A percentile compares a stretch with the other conserved stretches of the same genome.
Evolutionary conservation across 2,888 invertebrate genomes (phyloP).

Genomic region (Latrodectus elegans): DNA sequence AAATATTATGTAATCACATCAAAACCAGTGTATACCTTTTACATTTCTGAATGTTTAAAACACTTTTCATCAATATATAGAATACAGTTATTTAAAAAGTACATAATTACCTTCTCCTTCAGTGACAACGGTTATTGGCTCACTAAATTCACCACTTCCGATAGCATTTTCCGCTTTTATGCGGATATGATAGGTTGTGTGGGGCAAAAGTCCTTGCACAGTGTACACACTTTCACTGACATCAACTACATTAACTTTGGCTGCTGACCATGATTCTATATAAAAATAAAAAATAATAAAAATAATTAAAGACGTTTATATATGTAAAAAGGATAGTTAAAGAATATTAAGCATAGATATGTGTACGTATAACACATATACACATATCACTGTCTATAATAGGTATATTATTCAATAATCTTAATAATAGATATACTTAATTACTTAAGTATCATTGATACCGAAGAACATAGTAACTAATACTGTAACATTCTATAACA

Average conservation of each 20-base stretch:
- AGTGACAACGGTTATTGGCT: conserved; percentile 72
- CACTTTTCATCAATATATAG: not conserved
- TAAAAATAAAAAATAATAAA: not conserved
- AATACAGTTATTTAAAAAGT: not conserved
- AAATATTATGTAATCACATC: too few relatives aligned
- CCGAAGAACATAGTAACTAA: too few relatives aligned
- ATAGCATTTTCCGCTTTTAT: conserved; percentile 74
- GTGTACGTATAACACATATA: too few relatives aligned
- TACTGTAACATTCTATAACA: too few relatives aligned
- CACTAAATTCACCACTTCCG: conserved; percentile 73
- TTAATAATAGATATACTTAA: too few relatives aligned
- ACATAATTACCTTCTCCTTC: conserved; percentile 73
- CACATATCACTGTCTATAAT: too few relatives aligned
- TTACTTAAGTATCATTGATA: too few relatives aligned
- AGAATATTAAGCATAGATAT: too few relatives aligned
- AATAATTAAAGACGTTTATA: not conserved
- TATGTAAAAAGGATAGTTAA: too few relatives aligned
- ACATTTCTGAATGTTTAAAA: not conserved
- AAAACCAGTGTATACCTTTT: too few relatives aligned
- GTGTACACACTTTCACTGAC: conserved; percentile 32
- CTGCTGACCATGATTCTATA: conserved; percentile 56
- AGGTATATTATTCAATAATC: too few relatives aligned
- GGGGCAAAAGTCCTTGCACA: conserved; percentile 59
- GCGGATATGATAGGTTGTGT: conserved; percentile 73
- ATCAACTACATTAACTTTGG: conserved; percentile 41